Percentiles rank a stretch among this genome's conserved stretches.
These are phyloP conservation scores for Caenorhabditis zanzibari DNA, from an alignment of 2,888 invertebrate genomes.

Conservation along the genomic window DNA sequence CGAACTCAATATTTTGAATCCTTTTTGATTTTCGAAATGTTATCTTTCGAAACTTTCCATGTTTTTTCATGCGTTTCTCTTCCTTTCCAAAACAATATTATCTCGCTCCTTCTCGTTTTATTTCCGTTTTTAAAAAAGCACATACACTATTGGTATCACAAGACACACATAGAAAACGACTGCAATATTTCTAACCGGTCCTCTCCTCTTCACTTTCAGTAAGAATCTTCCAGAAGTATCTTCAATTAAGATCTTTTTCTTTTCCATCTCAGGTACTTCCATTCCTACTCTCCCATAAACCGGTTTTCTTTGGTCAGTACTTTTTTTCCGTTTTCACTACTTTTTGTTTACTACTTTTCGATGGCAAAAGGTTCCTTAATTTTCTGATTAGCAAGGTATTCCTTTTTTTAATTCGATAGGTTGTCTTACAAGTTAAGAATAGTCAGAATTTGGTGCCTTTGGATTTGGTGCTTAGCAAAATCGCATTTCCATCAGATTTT, in stretches of 20 bases:
- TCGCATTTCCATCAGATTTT: no score
- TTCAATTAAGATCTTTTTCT: slow-evolving; percentile 30
- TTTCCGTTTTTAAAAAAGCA: background rate
- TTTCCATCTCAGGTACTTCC: background rate
- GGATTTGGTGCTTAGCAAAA: no score
- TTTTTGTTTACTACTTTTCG: slow-evolving; percentile 2
- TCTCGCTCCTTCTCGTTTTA: slow-evolving; percentile 2
- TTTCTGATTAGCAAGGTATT: background rate
- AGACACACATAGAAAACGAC: background rate
- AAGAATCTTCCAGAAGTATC: slow-evolving; percentile 45
- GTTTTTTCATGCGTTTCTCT: background rate
- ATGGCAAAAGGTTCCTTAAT: background rate
- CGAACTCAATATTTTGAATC: background rate
- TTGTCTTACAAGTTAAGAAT: no score
- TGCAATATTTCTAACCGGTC: slow-evolving; percentile 14
- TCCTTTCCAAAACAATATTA: slow-evolving; percentile 5
- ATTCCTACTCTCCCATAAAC: slow-evolving; percentile 5
- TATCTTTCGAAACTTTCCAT: background rate
- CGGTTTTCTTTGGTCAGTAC: slow-evolving; percentile 31
- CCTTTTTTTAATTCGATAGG: no score
- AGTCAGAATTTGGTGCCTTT: no score
- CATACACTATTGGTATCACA: slow-evolving; percentile 1
- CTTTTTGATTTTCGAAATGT: background rate
- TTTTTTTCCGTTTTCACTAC: slow-evolving; percentile 21
- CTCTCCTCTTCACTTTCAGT: slow-evolving; percentile 9